phyloP scores from a whole-genome alignment of 2,797 vertebrate genomes.

The Sarcoramphus papa region DNA sequence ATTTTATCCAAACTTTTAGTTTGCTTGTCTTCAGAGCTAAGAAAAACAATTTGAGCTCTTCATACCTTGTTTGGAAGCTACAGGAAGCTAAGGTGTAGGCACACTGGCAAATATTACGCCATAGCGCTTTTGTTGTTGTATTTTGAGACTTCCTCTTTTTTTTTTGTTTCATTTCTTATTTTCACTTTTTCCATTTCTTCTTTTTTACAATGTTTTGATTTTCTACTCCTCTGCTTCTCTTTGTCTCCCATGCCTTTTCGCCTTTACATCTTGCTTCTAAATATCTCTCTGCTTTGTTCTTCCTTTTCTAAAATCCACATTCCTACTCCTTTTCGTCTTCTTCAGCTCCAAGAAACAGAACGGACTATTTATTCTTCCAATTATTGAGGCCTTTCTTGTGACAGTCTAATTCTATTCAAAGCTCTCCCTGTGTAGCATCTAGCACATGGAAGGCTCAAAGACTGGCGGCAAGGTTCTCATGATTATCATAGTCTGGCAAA shows the following conservation, averaged over 20 bases:
- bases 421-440: background rate
- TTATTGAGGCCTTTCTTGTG: background rate
- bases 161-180: background rate
- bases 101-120: background rate
- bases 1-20: background rate
- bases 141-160: conserved; percentile 2
- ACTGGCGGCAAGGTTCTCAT: background rate
- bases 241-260: background rate
- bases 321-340: background rate
- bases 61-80: background rate
- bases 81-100: conserved; percentile 2
- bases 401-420: background rate
- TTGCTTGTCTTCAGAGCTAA: background rate
- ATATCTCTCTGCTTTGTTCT: background rate
- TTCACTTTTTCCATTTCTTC: background rate
- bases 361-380: background rate
- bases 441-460: background rate
- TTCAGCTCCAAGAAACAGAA: background rate
- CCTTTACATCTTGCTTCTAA: background rate
- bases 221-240: background rate
- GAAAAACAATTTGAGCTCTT: background rate
- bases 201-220: background rate
- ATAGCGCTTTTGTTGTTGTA: background rate
- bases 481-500: background rate
- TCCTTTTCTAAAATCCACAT: background rate